Evolutionary conservation across 2,113 vertebrate genomes (phyloP).

Genomic region (Macrotus californicus): DNA sequence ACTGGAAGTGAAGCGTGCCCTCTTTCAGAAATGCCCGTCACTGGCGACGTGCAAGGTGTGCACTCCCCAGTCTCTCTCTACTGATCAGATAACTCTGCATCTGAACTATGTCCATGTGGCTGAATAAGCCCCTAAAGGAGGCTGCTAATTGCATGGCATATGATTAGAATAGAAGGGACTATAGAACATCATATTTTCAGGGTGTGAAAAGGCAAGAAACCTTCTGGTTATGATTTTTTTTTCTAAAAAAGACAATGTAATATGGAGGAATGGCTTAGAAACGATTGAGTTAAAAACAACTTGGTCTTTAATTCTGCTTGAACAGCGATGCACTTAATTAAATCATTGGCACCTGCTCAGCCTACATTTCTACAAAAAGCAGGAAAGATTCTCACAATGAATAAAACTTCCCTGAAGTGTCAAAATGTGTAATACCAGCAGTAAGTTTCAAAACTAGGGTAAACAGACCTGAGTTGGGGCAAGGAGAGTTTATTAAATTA

Average conservation of each 20-base stretch:
- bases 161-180: neutral
- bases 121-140: neutral
- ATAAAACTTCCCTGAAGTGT: neutral
- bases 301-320: neutral
- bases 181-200: neutral
- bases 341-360: neutral
- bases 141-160: neutral
- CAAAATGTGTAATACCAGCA: neutral
- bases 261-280: neutral
- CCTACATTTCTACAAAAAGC: neutral
- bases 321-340: neutral
- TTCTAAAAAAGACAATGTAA: neutral
- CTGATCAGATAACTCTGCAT: neutral
- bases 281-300: neutral
- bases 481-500: neutral
- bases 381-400: neutral
- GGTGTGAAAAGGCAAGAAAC: neutral
- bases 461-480: neutral
- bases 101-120: neutral
- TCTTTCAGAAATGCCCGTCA: neutral
- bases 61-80: neutral
- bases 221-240: neutral
- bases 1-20: neutral
- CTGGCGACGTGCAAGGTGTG: neutral
- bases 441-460: neutral